Evolutionary conservation across 92 coral and sea anemone species (phyloP).

Genomic region (Phenganax subtilis): DNA sequence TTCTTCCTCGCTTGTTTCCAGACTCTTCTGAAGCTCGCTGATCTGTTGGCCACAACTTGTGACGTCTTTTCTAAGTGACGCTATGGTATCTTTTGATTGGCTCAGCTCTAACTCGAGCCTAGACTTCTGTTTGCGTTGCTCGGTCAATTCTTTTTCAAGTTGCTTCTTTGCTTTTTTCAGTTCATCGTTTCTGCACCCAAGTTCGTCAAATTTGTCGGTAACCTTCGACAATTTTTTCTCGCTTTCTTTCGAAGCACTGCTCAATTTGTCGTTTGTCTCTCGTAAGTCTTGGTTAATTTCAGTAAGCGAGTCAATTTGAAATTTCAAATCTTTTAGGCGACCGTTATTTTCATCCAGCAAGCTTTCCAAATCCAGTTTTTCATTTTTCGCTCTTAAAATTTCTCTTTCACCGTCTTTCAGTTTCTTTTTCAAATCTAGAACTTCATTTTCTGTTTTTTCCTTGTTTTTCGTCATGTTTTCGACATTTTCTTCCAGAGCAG

Average conservation of each 20-base stretch:
- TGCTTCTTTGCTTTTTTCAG: slow-evolving; percentile 48
- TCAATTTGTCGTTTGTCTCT: slow-evolving; percentile 39
- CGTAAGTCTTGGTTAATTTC: slow-evolving; percentile 50
- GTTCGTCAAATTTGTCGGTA: slow-evolving; percentile 47
- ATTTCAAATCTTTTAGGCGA: slow-evolving; percentile 38
- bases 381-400: slow-evolving; percentile 2
- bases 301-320: slow-evolving; percentile 40
- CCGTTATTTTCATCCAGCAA: slow-evolving; percentile 9
- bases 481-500: slow-evolving; percentile 10
- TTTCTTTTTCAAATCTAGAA: slow-evolving; percentile 8
- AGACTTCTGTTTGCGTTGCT: slow-evolving; percentile 22
- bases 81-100: slow-evolving; percentile 40
- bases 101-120: slow-evolving; percentile 41
- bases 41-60: slow-evolving; percentile 30
- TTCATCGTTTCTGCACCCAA: slow-evolving; percentile 46
- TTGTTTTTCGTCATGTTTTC: slow-evolving; percentile 23
- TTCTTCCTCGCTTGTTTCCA: slow-evolving; percentile 19
- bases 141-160: slow-evolving; percentile 26
- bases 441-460: slow-evolving; percentile 14
- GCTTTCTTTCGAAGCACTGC: slow-evolving; percentile 41
- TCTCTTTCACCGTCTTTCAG: background rate
- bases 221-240: slow-evolving; percentile 38
- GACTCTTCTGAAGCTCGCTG: slow-evolving; percentile 19
- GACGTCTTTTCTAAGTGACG: slow-evolving; percentile 27
- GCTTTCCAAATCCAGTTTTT: slow-evolving; percentile 18